Conservation (phyloP, 2,113 vertebrate species). For the Excalfactoria chinensis region DNA sequence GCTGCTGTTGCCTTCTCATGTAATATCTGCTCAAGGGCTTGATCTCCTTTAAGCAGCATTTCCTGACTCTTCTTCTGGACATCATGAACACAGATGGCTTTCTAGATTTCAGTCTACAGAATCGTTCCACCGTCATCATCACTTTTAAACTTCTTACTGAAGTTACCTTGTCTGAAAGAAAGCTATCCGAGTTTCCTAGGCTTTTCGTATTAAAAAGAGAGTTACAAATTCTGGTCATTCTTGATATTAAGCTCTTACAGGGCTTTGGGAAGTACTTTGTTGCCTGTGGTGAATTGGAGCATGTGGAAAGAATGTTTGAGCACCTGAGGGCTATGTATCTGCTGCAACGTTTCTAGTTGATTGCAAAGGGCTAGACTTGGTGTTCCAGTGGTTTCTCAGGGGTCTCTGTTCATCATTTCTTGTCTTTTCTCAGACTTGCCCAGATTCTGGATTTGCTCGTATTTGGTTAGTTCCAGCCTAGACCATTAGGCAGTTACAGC, state of each 20-base stretch:
- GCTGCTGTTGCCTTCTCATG: background rate
- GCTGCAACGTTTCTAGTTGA: background rate
- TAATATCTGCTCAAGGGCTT: background rate
- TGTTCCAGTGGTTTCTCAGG: background rate
- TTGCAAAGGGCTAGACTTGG: background rate
- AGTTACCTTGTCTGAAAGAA: constrained; percentile 13
- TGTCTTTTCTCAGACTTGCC: background rate
- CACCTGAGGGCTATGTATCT: background rate
- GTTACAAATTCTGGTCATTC: background rate
- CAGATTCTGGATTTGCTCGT: background rate
- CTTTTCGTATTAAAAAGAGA: background rate
- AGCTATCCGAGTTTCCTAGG: background rate
- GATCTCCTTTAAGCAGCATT: constrained; percentile 4
- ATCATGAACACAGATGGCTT: constrained; percentile 12
- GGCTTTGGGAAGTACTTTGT: background rate
- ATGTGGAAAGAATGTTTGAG: background rate
- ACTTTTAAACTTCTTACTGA: constrained; percentile 22
- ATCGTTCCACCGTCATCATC: constrained; percentile 24
- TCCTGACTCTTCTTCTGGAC: constrained; percentile 27
- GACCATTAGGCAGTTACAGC: background rate
- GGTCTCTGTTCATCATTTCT: background rate
- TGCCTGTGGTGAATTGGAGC: background rate
- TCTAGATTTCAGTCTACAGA: background rate
- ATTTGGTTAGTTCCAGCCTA: background rate
- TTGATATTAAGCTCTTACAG: background rate